Evolutionary conservation across 2,797 vertebrate genomes (phyloP).

Genomic region (Notamacropus eugenii): DNA sequence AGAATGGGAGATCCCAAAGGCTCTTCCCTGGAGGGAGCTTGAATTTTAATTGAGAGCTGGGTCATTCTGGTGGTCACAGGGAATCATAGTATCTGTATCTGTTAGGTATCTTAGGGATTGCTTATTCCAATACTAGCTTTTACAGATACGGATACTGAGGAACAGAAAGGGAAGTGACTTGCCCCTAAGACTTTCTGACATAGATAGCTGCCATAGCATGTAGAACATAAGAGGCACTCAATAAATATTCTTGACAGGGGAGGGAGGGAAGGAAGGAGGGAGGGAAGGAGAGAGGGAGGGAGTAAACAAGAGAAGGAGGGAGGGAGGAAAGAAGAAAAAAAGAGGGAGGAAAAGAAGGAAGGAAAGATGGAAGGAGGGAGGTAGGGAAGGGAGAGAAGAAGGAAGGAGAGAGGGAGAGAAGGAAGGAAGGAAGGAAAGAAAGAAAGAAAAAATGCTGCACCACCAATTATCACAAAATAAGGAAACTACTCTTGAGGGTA

Average conservation of each 20-base stretch:
- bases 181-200: background rate
- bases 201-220: background rate
- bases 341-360: too few species aligned
- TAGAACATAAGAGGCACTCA: background rate
- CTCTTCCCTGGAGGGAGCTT: background rate
- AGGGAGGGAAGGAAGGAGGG: too few species aligned
- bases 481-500: background rate
- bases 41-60: background rate
- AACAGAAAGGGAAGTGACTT: background rate
- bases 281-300: too few species aligned
- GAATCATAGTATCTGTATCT: background rate
- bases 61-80: background rate
- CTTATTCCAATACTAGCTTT: background rate
- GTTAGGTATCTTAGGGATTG: background rate
- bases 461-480: background rate
- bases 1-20: background rate
- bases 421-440: background rate
- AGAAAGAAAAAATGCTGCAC: background rate
- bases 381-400: background rate
- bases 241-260: background rate
- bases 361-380: too few species aligned
- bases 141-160: background rate
- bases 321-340: too few species aligned
- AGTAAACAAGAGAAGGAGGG: too few species aligned
- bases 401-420: background rate